Percentiles rank a stretch among this genome's conserved stretches.
These are phyloP conservation scores for Paramormyrops hopkinsi DNA, from an alignment of 2,797 vertebrate species.

Conservation along the genomic window DNA sequence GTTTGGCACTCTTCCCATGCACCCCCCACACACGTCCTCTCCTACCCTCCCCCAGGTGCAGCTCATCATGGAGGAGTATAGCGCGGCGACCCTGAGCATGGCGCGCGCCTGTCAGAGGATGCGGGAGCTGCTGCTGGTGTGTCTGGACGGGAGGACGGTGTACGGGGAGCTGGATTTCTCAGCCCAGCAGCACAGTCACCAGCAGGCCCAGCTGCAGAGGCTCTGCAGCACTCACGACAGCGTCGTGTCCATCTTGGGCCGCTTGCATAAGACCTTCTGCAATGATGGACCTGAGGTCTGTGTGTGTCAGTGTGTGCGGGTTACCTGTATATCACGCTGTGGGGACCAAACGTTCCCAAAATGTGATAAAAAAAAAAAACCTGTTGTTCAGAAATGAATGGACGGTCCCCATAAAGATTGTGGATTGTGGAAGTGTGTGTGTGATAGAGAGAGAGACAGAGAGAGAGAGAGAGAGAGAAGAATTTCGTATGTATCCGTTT, in stretches of 20 bases:
- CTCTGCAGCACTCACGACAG: conserved; percentile 58
- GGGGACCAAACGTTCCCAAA: not conserved
- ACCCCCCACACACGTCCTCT: not conserved
- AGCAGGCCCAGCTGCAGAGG: conserved; percentile 50
- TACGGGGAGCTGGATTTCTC: conserved; percentile 75
- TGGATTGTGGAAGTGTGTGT: not conserved
- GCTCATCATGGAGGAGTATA: conserved; percentile 67
- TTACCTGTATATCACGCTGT: conserved; percentile 6
- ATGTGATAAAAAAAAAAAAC: not conserved
- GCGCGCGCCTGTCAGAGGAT: conserved; percentile 63
- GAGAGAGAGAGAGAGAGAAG: not conserved
- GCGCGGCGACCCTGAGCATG: conserved; percentile 62
- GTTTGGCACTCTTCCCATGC: not conserved
- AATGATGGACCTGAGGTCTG: conserved; percentile 68
- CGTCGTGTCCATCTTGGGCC: conserved; percentile 60
- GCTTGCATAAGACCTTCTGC: conserved; percentile 65
- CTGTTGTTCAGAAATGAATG: not conserved
- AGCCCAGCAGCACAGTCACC: conserved; percentile 62
- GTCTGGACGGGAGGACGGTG: conserved; percentile 63
- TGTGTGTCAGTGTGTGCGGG: not conserved
- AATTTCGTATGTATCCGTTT: not conserved
- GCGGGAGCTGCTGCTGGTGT: conserved; percentile 68
- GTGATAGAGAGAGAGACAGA: no score
- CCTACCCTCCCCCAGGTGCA: conserved; percentile 58
- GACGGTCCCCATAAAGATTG: not conserved